Conservation (phyloP, 1,140 invertebrate species). For the Doryteuthis pealeii region DNA sequence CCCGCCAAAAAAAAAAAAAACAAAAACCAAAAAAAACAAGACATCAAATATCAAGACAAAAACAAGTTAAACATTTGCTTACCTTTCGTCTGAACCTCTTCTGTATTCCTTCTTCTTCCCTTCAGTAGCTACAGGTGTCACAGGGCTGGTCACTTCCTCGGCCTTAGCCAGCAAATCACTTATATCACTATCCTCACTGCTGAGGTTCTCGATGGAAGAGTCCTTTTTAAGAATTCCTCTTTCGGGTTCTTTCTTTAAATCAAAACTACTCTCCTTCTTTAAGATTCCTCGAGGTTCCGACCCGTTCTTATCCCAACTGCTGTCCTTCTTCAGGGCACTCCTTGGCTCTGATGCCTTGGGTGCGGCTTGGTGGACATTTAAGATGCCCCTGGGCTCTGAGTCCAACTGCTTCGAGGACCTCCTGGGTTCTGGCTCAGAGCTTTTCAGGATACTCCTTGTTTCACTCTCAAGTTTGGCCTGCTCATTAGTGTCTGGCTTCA, state of each 20-base stretch:
- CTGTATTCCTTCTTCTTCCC: not conserved
- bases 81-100: not conserved
- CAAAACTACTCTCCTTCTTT: constrained; percentile 46
- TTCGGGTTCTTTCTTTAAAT: constrained; percentile 59
- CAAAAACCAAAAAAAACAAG: not conserved
- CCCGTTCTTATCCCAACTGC: constrained; percentile 28
- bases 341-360: constrained; percentile 20
- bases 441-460: constrained; percentile 17
- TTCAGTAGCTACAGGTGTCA: no score
- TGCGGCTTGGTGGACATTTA: not conserved
- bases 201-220: constrained; percentile 31
- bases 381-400: constrained; percentile 22
- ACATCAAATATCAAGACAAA: not conserved
- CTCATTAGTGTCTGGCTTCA: constrained; percentile 27
- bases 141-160: no score
- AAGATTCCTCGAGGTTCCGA: constrained; percentile 36
- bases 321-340: constrained; percentile 47
- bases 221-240: constrained; percentile 65
- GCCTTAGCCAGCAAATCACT: no score
- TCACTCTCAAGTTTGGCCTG: constrained; percentile 4
- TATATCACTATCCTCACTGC: no score
- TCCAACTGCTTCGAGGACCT: not conserved
- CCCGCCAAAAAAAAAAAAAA: no score
- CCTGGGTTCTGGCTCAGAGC: not conserved
- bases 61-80: not conserved